Conservation (phyloP, 2,888 invertebrate genomes). For the Cryptophagus acutangulus region DNA sequence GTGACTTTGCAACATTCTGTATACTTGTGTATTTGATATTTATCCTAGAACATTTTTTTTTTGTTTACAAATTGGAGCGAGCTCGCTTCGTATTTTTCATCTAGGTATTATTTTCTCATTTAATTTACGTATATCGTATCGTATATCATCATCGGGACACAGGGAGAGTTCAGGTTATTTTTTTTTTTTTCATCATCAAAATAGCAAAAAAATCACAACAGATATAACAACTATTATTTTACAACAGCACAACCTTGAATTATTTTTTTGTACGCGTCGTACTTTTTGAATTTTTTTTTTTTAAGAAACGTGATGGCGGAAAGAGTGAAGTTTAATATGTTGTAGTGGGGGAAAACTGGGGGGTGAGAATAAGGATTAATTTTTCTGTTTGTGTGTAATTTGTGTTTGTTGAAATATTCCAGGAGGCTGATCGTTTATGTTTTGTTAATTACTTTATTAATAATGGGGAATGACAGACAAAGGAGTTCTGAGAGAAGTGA, state of each 20-base stretch:
- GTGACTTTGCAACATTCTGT: conserved; percentile 49
- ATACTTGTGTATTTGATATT: conserved; percentile 47
- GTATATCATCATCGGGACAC: conserved; percentile 34
- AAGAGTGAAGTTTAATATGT: conserved; percentile 7
- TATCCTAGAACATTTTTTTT: conserved; percentile 27
- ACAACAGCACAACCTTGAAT: conserved; percentile 52
- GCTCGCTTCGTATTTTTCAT: no score
- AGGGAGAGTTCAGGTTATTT: conserved; percentile 31
- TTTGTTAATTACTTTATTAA: no score
- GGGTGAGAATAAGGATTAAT: conserved; percentile 9
- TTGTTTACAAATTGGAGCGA: conserved; percentile 23
- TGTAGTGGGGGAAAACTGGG: conserved; percentile 3
- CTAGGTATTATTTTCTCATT: conserved; percentile 45
- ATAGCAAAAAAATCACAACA: conserved; percentile 50
- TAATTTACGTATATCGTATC: conserved; percentile 49
- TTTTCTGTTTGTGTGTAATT: no score
- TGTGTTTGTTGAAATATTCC: conserved; percentile 11
- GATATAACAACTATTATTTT: conserved; percentile 51
- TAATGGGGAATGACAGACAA: no score
- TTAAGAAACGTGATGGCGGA: conserved; percentile 34
- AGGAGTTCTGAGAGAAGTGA: no score
- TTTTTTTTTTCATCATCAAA: conserved; percentile 28
- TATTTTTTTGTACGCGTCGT: conserved; percentile 44
- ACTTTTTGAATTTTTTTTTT: conserved; percentile 40
- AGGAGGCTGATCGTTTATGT: conserved; percentile 27